Conservation (phyloP, 2,797 vertebrate species). For the Todus mexicanus region DNA sequence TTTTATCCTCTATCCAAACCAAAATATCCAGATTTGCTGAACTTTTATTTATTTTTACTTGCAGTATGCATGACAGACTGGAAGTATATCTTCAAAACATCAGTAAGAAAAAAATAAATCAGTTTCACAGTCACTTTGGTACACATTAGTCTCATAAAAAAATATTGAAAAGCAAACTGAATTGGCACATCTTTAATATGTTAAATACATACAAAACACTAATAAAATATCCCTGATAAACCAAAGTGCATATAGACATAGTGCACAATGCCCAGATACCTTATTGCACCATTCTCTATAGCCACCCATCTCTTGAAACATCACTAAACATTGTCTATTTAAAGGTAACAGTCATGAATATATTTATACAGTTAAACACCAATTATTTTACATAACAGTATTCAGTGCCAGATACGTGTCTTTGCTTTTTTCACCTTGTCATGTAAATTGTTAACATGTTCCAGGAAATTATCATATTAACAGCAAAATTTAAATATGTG, state of each 20-base stretch:
- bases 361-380: constrained; percentile 94
- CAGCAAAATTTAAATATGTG: constrained; percentile 89
- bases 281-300: constrained; percentile 80
- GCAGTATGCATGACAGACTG: constrained; percentile 95
- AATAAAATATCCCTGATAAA: constrained; percentile 99
- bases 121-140: constrained; percentile 99
- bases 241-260: constrained; percentile 99
- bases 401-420: constrained; percentile 86
- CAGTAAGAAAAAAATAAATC: constrained; percentile 91
- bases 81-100: constrained; percentile 78
- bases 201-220: constrained; percentile 99
- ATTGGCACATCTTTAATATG: constrained; percentile 92
- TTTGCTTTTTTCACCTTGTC: constrained; percentile 76
- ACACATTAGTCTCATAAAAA: constrained; percentile 85
- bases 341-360: constrained; percentile 97
- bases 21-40: constrained; percentile 66
- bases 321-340: constrained; percentile 86
- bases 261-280: constrained; percentile 92
- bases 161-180: constrained; percentile 87
- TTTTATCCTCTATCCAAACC: constrained; percentile 37
- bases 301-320: constrained; percentile 77
- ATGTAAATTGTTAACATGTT: constrained; percentile 79
- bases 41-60: constrained; percentile 82
- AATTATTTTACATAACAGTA: constrained; percentile 94
- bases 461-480: constrained; percentile 88